phyloP scores from a whole-genome alignment of 2,888 invertebrate species.

The Chloromyia formosa region DNA sequence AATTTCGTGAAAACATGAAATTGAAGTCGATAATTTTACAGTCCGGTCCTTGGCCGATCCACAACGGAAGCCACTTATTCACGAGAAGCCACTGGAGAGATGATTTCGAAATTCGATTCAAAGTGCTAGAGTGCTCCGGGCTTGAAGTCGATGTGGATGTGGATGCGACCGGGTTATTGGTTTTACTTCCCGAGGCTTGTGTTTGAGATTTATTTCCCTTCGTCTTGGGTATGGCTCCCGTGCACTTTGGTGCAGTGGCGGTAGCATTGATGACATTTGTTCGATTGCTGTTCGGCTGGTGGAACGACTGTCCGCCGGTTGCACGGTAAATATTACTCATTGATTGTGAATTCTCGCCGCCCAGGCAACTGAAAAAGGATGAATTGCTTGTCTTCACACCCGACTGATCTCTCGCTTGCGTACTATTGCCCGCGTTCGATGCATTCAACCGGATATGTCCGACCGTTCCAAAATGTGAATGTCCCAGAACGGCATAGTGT shows the following conservation, averaged over 20 bases:
- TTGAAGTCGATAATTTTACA: conserved; percentile 67
- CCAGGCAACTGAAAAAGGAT: conserved; percentile 63
- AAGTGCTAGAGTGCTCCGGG: conserved; percentile 56
- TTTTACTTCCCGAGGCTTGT: conserved; percentile 55
- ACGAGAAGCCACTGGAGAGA: conserved; percentile 74
- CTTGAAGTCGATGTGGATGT: conserved; percentile 53
- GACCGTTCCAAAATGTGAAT: conserved; percentile 64
- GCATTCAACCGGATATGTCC: conserved; percentile 63
- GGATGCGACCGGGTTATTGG: conserved; percentile 19
- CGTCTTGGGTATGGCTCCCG: conserved; percentile 50
- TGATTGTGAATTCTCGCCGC: conserved; percentile 64
- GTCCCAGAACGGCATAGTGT: conserved; percentile 63
- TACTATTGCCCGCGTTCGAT: conserved; percentile 48
- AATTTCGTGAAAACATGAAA: conserved; percentile 64
- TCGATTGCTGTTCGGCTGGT: not conserved
- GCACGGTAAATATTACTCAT: conserved; percentile 63
- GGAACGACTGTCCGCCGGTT: conserved; percentile 48
- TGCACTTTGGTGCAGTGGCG: conserved; percentile 33
- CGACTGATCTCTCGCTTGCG: conserved; percentile 47
- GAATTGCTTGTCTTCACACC: conserved; percentile 62
- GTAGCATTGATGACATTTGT: not conserved
- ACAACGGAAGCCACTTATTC: conserved; percentile 72
- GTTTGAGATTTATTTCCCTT: conserved; percentile 47
- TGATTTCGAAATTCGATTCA: conserved; percentile 69
- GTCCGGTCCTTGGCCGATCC: conserved; percentile 69